phyloP scores from a whole-genome alignment of 2,888 invertebrate species.

The Idaea dimidiata region DNA sequence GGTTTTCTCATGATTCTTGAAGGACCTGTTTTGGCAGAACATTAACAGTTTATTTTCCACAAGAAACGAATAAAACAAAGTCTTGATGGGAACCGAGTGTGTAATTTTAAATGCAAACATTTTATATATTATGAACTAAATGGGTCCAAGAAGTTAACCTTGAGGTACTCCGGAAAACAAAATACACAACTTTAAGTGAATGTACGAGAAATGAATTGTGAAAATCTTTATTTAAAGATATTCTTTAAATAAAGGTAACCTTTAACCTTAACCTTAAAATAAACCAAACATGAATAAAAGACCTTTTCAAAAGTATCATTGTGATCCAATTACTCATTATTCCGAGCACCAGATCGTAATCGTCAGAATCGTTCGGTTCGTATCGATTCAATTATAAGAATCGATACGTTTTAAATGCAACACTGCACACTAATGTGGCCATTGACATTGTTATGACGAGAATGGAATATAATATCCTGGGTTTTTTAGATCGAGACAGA shows the following conservation, averaged over 20 bases:
- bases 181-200: background rate
- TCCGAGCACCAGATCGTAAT: slow-evolving; percentile 21
- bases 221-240: too few species aligned
- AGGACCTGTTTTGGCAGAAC: background rate
- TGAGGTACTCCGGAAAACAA: background rate
- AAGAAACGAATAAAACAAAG: background rate
- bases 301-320: background rate
- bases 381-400: slow-evolving; percentile 20
- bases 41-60: background rate
- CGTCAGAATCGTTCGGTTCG: background rate
- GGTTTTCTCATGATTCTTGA: background rate
- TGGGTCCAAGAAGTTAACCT: slow-evolving; percentile 6
- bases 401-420: slow-evolving; percentile 27
- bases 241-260: too few species aligned
- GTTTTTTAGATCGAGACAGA: background rate
- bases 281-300: background rate
- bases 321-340: slow-evolving; percentile 9
- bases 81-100: background rate
- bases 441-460: slow-evolving; percentile 23
- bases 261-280: background rate
- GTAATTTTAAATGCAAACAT: background rate
- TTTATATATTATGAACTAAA: background rate
- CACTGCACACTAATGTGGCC: slow-evolving; percentile 25
- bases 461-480: slow-evolving; percentile 26
- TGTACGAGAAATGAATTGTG: background rate